These are phyloP conservation scores for Catalaphyllia jardinei DNA, from an alignment of 64 coral and sea anemone species.

Conservation along the genomic window DNA sequence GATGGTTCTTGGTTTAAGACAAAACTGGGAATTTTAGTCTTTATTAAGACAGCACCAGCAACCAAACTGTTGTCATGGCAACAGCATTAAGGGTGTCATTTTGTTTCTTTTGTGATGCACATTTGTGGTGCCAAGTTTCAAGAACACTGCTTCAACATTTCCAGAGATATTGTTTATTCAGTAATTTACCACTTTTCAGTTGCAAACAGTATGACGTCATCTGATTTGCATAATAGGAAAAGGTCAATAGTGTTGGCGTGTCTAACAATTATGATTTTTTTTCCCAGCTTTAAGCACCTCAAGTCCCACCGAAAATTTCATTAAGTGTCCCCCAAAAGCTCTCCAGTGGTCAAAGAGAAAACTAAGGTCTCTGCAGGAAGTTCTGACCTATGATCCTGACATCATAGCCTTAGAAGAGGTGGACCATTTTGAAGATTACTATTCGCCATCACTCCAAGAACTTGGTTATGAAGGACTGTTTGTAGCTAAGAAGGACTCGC, in stretches of 20 bases:
- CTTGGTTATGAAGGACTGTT: slow-evolving; percentile 83
- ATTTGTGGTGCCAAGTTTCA: no score
- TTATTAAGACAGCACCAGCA: no score
- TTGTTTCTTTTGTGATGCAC: no score
- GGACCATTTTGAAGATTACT: slow-evolving; percentile 96
- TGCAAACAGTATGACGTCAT: no score
- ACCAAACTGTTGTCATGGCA: no score
- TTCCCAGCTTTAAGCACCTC: slow-evolving; percentile 82
- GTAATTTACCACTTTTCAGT: no score
- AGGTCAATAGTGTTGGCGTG: not conserved
- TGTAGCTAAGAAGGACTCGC: slow-evolving; percentile 78
- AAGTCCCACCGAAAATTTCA: slow-evolving; percentile 87
- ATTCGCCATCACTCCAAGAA: slow-evolving; percentile 54
- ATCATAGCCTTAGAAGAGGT: slow-evolving; percentile 89
- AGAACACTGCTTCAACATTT: no score
- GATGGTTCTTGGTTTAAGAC: no score
- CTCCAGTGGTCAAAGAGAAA: slow-evolving; percentile 78
- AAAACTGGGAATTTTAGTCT: no score
- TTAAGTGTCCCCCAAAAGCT: slow-evolving; percentile 80
- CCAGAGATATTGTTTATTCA: no score
- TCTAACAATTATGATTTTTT: not conserved
- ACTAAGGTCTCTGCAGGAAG: slow-evolving; percentile 74
- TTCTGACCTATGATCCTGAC: slow-evolving; percentile 80
- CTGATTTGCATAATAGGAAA: no score
- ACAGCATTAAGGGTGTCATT: no score